Percentiles rank a stretch among this genome's conserved stretches.
Evolutionary conservation across 2,888 invertebrate genomes (phyloP).

Genomic region (Orchesella flavescens): DNA sequence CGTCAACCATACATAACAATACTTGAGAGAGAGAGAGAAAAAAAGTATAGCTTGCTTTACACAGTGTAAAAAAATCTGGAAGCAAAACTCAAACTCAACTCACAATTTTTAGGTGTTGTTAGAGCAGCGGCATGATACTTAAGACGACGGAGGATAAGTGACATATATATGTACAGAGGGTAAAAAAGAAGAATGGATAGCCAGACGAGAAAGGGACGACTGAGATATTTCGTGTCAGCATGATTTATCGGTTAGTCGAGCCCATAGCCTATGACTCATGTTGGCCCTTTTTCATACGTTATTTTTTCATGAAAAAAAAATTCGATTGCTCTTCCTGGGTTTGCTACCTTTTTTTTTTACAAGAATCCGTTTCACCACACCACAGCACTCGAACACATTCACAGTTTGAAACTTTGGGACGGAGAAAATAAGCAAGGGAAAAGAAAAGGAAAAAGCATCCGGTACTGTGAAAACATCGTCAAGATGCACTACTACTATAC

Average conservation of each 20-base stretch:
- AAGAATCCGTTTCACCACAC: neutral
- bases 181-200: slow-evolving; percentile 23
- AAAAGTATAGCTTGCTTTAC: neutral
- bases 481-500: too few species aligned
- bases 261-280: slow-evolving; percentile 44
- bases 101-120: slow-evolving; percentile 10
- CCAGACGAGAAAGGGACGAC: slow-evolving; percentile 51
- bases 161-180: slow-evolving; percentile 37
- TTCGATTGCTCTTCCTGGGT: slow-evolving; percentile 16
- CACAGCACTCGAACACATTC: neutral
- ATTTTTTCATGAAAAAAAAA: slow-evolving; percentile 32
- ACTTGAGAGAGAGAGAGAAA: slow-evolving; percentile 3
- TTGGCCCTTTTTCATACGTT: slow-evolving; percentile 47
- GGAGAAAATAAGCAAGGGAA: neutral
- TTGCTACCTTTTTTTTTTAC: neutral
- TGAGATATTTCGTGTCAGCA: slow-evolving; percentile 70
- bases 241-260: slow-evolving; percentile 69
- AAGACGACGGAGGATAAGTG: slow-evolving; percentile 41
- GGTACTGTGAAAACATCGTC: neutral
- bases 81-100: slow-evolving; percentile 1
- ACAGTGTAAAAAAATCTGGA: neutral
- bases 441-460: slow-evolving; percentile 7
- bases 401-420: too few species aligned
- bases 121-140: neutral
- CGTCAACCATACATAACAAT: slow-evolving; percentile 23